Base-by-base conservation (phyloP, 2,113 vertebrate genomes). In the Vidua macroura region DNA sequence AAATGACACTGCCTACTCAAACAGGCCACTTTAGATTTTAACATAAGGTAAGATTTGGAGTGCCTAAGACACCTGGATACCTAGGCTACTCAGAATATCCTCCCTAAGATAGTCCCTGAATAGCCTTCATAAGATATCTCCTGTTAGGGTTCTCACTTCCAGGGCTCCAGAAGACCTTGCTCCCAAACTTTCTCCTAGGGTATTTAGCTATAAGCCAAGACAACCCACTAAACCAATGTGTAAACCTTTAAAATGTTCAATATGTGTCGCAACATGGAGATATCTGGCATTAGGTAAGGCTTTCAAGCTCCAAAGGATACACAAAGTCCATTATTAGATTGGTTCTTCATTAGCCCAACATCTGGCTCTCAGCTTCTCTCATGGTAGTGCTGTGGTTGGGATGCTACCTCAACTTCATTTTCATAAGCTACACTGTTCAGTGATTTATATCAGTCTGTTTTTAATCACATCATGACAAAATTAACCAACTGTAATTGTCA, bases 371-470 rank as follows among this genome's bases (percentile, higher is more conserved):
- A 97, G 90, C 73, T 75, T 95, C 69, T 72, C 49, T 88, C 69
- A 62, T 53, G 64, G 73, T 48, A 88, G 31, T 81, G 35, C 66
- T 82, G 83, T 79, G 88, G 75, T 73, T 88, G 77, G 41, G 80
- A 35, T 64, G 44, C 37, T 88, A 74, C 79, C 69, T 96, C 76
- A 92, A 46, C 86, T 95, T 93, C 80, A 76, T 94, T 96, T 94
- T 95, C 90, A 84, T 86, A 93, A 88, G 83, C n/a, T 75, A 58
- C 58, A 56, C 51, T 69, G 46, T 66, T 81, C 76, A 86, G 39
- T 95, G 95, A 96, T 95, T 96, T 93, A 92, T 93, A 82, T 90
- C 76, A 88, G 73, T 75, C 92, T 97, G 85, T 31, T 93, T 95
- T 94, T 96, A 96, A 96, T 96, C 88, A 92, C 73, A 90, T 92